Evolutionary conservation across 2,113 vertebrate species (phyloP).

Genomic region (Pterocles orientalis): DNA sequence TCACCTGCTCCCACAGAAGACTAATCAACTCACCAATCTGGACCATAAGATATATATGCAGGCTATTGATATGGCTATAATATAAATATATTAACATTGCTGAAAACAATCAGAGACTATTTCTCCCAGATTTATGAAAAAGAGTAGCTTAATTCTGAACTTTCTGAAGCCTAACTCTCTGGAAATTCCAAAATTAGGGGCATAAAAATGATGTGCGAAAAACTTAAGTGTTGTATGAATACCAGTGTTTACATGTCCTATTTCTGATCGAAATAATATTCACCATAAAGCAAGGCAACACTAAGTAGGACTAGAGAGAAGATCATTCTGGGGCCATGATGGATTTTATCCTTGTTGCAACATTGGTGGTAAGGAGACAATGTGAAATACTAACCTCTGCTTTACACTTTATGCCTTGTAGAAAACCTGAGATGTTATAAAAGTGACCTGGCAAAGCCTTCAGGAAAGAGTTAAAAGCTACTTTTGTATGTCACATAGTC

Average conservation of each 20-base stretch:
- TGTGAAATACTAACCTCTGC: background rate
- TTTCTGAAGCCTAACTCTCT: background rate
- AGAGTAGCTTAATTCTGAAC: background rate
- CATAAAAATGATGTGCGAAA: background rate
- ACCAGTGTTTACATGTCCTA: background rate
- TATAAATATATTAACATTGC: background rate
- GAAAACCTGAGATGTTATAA: background rate
- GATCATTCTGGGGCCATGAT: background rate
- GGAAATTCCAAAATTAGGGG: background rate
- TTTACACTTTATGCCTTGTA: background rate
- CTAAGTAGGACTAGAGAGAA: background rate
- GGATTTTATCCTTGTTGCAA: background rate
- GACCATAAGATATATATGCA: background rate
- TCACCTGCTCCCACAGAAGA: background rate
- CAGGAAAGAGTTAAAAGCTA: background rate
- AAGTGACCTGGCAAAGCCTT: background rate
- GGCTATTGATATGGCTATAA: background rate
- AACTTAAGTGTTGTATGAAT: background rate
- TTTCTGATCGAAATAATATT: background rate
- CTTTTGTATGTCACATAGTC: background rate
- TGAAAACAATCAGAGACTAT: background rate
- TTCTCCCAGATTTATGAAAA: background rate
- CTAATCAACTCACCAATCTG: background rate
- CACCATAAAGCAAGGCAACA: background rate
- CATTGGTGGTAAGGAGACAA: background rate